phyloP scores from a whole-genome alignment of 37 sponge, comb jelly and placozoan species.

The Halisarca cf. caerulea region DNA sequence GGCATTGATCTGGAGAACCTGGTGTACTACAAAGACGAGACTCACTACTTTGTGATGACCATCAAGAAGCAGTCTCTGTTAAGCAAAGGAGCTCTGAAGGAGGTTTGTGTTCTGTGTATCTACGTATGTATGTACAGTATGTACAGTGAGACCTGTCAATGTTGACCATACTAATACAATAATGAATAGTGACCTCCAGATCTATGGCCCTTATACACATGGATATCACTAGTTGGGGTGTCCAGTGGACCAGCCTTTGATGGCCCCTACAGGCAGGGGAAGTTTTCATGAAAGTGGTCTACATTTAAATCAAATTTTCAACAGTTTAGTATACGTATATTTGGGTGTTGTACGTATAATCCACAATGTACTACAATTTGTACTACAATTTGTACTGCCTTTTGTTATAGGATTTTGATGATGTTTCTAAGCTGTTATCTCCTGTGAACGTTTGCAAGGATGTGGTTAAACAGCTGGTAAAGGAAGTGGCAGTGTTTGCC shows the following conservation, averaged over 20 bases:
- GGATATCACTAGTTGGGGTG: too few species aligned
- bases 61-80: constrained; percentile 83
- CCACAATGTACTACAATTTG: too few species aligned
- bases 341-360: too few species aligned
- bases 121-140: background rate
- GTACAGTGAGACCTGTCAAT: background rate
- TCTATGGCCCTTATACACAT: too few species aligned
- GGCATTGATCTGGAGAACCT: constrained; percentile 94
- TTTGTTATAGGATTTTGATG: constrained; percentile 60
- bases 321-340: too few species aligned
- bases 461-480: constrained; percentile 57
- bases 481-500: constrained; percentile 79
- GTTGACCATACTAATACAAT: background rate
- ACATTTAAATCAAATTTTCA: too few species aligned
- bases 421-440: constrained; percentile 63
- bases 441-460: constrained; percentile 50
- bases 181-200: too few species aligned
- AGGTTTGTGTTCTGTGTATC: constrained; percentile 59
- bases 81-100: constrained; percentile 80
- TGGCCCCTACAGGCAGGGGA: too few species aligned
- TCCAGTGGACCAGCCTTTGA: too few species aligned
- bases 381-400: too few species aligned
- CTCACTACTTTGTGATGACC: constrained; percentile 98
- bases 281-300: too few species aligned
- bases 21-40: constrained; percentile 97